Evolutionary conservation across 2,888 invertebrate genomes (phyloP).

Genomic region (Hofmannophila pseudospretella): DNA sequence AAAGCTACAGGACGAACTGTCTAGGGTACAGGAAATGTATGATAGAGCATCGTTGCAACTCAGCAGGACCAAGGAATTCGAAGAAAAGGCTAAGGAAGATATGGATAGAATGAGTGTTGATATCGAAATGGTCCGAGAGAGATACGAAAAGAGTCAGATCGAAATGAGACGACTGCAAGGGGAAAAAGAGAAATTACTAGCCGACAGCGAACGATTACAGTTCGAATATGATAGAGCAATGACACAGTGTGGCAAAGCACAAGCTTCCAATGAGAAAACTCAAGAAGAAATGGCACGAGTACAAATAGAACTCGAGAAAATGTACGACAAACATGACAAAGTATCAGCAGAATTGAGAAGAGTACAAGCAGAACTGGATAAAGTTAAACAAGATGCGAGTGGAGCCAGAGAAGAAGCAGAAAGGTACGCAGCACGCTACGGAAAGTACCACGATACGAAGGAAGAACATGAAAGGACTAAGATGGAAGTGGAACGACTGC

Average conservation of each 20-base stretch:
- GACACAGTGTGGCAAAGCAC: conserved; percentile 90
- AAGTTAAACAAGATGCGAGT: conserved; percentile 83
- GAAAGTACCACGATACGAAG: conserved; percentile 86
- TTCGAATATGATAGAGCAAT: conserved; percentile 93
- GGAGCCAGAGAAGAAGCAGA: conserved; percentile 89
- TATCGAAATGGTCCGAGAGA: conserved; percentile 91
- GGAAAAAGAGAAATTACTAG: conserved; percentile 90
- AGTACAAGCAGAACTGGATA: conserved; percentile 86
- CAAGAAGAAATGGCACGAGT: conserved; percentile 93
- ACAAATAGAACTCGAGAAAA: conserved; percentile 92
- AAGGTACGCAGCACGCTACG: conserved; percentile 83
- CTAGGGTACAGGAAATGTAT: conserved; percentile 91
- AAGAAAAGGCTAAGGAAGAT: conserved; percentile 93
- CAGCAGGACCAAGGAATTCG: conserved; percentile 90
- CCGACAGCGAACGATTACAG: conserved; percentile 89
- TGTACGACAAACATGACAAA: conserved; percentile 94
- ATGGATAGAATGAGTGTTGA: conserved; percentile 87
- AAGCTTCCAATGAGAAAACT: conserved; percentile 90
- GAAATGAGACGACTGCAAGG: conserved; percentile 89
- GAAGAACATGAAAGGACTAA: conserved; percentile 88
- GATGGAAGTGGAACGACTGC: conserved; percentile 87
- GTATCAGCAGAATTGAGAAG: conserved; percentile 88
- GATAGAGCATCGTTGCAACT: conserved; percentile 91
- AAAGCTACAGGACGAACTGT: conserved; percentile 91
- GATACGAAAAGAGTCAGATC: conserved; percentile 92